These are phyloP conservation scores for Scortum barcoo DNA, from an alignment of 2,113 vertebrate genomes.

Conservation along the genomic window DNA sequence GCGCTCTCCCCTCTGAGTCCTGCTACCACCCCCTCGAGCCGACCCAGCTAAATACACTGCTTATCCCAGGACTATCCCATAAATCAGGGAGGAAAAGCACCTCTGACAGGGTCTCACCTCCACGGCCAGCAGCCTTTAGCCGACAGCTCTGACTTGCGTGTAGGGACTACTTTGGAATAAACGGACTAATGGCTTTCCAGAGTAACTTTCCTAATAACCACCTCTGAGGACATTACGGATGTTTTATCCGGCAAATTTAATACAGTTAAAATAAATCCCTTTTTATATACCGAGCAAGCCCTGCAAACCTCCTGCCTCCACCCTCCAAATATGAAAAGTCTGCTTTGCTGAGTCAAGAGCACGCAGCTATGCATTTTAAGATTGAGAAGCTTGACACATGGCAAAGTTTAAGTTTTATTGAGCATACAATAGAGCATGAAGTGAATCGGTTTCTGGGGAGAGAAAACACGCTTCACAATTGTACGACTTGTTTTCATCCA, in stretches of 20 bases:
- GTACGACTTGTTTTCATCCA: slow-evolving; percentile 47
- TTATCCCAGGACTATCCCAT: slow-evolving; percentile 74
- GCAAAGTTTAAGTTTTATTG: slow-evolving; percentile 58
- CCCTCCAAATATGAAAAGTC: slow-evolving; percentile 11
- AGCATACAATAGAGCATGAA: slow-evolving; percentile 43
- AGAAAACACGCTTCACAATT: slow-evolving; percentile 48
- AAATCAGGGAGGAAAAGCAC: slow-evolving; percentile 79
- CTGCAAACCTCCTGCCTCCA: neutral
- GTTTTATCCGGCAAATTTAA: slow-evolving; percentile 42
- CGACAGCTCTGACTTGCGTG: slow-evolving; percentile 50
- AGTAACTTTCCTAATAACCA: slow-evolving; percentile 45
- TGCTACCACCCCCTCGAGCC: slow-evolving; percentile 66
- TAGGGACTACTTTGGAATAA: slow-evolving; percentile 49
- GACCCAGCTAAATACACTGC: slow-evolving; percentile 77
- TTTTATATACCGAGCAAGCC: slow-evolving; percentile 5
- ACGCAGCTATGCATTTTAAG: slow-evolving; percentile 11
- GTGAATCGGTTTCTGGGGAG: slow-evolving; percentile 22
- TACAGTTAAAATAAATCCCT: slow-evolving; percentile 47
- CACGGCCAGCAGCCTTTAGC: slow-evolving; percentile 48
- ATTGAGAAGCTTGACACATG: slow-evolving; percentile 27
- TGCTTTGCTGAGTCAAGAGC: slow-evolving; percentile 27
- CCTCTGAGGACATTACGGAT: slow-evolving; percentile 28
- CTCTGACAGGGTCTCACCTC: slow-evolving; percentile 78
- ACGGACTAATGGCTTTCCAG: slow-evolving; percentile 45
- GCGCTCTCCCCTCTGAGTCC: slow-evolving; percentile 62